Evolutionary conservation across 2,113 vertebrate genomes (phyloP).

Genomic region (Aptenodytes patagonicus): DNA sequence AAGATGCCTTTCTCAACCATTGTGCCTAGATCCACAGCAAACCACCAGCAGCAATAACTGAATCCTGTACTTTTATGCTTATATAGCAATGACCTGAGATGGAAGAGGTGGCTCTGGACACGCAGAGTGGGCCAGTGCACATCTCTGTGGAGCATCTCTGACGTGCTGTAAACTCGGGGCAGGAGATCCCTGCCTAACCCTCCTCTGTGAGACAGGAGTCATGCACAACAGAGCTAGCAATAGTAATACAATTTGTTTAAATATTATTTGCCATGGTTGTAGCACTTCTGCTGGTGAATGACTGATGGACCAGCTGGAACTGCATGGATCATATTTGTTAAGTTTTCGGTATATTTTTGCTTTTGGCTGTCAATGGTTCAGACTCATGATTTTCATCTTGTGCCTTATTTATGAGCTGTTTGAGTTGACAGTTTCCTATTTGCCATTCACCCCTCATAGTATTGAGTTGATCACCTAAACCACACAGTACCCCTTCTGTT

Average conservation of each 20-base stretch:
- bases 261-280: neutral
- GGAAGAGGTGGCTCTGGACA: neutral
- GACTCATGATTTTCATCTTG: slow-evolving; percentile 14
- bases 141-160: neutral
- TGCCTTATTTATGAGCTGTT: slow-evolving; percentile 51
- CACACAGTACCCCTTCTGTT: slow-evolving; percentile 32
- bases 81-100: neutral
- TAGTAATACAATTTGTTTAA: neutral
- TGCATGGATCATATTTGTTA: neutral
- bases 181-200: neutral
- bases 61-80: neutral
- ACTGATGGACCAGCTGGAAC: slow-evolving; percentile 21
- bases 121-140: fast-evolving
- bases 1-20: neutral
- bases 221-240: neutral
- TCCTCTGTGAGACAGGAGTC: neutral
- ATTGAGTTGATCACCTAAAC: slow-evolving; percentile 20
- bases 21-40: neutral
- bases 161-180: neutral
- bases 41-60: neutral
- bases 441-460: neutral
- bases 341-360: slow-evolving; percentile 14
- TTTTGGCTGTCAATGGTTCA: slow-evolving; percentile 20
- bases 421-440: slow-evolving; percentile 11
- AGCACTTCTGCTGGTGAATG: slow-evolving; percentile 14